phyloP scores from a whole-genome alignment of 35 echinoderm and acorn worm genomes.

The Apostichopus californicus region DNA sequence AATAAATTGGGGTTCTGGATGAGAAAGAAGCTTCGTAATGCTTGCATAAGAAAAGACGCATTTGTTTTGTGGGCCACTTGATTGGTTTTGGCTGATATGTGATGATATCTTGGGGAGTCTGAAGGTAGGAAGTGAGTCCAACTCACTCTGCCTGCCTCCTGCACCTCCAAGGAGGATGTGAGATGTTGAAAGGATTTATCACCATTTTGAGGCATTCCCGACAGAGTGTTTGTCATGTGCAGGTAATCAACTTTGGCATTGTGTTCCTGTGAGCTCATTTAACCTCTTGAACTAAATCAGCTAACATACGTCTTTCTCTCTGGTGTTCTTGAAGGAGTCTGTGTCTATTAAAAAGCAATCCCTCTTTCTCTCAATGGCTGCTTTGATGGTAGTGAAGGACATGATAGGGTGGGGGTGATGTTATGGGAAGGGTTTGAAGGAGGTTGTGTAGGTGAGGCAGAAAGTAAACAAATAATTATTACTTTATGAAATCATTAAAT shows the following conservation, averaged over 20 bases:
- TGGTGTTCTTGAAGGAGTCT: no score
- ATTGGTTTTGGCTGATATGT: constrained; percentile 38
- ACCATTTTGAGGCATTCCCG: constrained; percentile 18
- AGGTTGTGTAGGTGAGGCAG: no score
- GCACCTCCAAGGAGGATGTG: constrained; percentile 19
- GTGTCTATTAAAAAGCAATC: no score
- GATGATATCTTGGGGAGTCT: constrained; percentile 34
- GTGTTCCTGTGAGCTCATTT: not conserved
- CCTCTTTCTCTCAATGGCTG: no score
- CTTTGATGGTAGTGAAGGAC: no score
- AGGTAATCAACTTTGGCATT: constrained; percentile 1
- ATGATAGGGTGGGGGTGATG: no score
- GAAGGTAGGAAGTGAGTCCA: constrained; percentile 11
- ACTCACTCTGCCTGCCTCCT: constrained; percentile 8
- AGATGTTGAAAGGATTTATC: constrained; percentile 45
- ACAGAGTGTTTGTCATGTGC: not conserved
- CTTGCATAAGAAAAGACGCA: constrained; percentile 7
- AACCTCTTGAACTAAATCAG: no score
- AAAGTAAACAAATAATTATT: no score
- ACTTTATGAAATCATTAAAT: no score
- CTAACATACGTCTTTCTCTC: no score
- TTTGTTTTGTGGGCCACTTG: constrained; percentile 48
- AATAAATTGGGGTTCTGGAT: constrained; percentile 29
- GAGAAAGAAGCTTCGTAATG: not conserved
- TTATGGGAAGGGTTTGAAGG: no score